Evolutionary conservation across 2,888 invertebrate species (phyloP), one percentile per base, ranked within the genome.

Genomic region (Sipunculus nudus): DNA sequence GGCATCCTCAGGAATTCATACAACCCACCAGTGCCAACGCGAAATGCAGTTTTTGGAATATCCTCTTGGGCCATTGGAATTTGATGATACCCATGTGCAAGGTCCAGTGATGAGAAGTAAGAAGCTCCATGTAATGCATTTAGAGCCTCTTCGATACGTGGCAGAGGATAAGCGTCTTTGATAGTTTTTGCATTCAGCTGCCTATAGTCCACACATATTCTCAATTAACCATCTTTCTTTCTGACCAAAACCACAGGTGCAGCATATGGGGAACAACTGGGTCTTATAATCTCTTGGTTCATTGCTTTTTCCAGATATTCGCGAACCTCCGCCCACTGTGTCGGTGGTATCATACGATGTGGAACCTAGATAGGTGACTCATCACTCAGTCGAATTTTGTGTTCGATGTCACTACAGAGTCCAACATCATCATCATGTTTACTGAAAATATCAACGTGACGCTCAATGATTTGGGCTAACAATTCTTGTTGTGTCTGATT

Each of bases 41-140:
- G 31, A 39, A 71, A 68, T 26, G 74, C 73, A 2, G 75, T 74
- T 28, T 73, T 74, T 1, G 60, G 35, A 25, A 47, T 62, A 23
- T 67, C 68, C 25, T 64, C 47, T n/a, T 66, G 60, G 5, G 45
- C 63, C 8, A 78, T 26, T 3, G 60, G 47, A 13, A 72, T 52
- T 43, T 72, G 70, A 55, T 67, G 70, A 50, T 67, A 78, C n/a
- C 74, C 75, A 35, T 60, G 54, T 8, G 57, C 63, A 32, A 76
- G 50, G 19, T 63, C 67, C 31, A 65, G 21, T 10, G 53, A 56
- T 19, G 53, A 53, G 40, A 77, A 73, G 26, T 57, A 68, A n/a
- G 57, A 56, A 3, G 65, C 57, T 8, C 68, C 65, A 8, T 48
- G 28, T 28, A 74, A 32, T 3, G 52, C 52, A 19, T 72, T 65